Evolutionary conservation across 1,140 invertebrate genomes (phyloP), one percentile per base, ranked within the genome.

Genomic region (Drosophila bocqueti): DNA sequence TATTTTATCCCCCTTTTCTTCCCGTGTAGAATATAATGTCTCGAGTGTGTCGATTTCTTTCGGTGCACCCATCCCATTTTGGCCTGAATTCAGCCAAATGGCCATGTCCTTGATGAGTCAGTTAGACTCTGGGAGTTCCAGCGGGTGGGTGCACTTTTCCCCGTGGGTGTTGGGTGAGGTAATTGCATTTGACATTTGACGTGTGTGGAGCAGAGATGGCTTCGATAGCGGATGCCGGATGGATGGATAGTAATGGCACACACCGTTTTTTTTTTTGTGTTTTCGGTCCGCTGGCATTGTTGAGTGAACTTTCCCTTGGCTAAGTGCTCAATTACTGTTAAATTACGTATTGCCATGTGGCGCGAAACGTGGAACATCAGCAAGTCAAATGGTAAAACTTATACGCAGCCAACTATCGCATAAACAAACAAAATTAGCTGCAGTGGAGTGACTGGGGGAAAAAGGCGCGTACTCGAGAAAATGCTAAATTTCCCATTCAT

Each of bases 351-450:
- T 42, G 62, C 50, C 63, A 54, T 73, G 54, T 21, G 47, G 26
- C 36, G 47, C 69, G 57, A 71, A 83, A 87, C 76, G 72, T 80
- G 83, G 76, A 79, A 65, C 55, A 75, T 89, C 42, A 72, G 65
- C 84, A 87, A 89, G 52, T 81, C 78, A 72, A 87, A 87, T 89
- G 24, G 49, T 47, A 15, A 76, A 65, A 75, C 49, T 36, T 64
- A 66, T 64, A 43, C 61, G 52, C 58, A 71, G 69, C 58, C 43
- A 73, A 79, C 52, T 57, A 78, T 54, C 49, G 63, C 63, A 76
- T 49, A 45, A 7, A 42, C 29, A 61, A 78, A 54, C 50, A 69
- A 69, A 15, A 55, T 55, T 55, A 55, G 21, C 29, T 26, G 49
- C 49, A 62, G 40, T 59, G 45, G 60, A 83, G 34, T 55, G 36